Base-by-base conservation (phyloP, 2,113 vertebrate species). In the Oncorhynchus tshawytscha region DNA sequence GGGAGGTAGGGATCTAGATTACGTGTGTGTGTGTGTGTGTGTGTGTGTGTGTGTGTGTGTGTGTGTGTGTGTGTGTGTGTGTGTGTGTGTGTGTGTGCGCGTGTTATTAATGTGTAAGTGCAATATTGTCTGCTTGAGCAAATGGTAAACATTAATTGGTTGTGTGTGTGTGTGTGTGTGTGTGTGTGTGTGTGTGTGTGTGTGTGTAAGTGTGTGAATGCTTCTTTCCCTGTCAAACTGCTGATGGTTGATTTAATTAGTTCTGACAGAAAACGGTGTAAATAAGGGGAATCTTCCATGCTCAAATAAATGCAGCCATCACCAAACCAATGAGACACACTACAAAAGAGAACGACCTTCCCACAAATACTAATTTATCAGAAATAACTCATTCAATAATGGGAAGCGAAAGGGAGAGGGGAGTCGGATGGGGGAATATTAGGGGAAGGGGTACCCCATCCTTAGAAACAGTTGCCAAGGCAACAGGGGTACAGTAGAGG, bases 181-280 rank as follows among this genome's bases (percentile, higher is more conserved):
- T 48, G 29, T 64, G n/a, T 64, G 20, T 39, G 2, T 70, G 48
- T 81, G 54, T 78, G 11, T 76, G 73, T 70, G 59, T 66, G 70
- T 76, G 67, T 54, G 59, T 75, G 57, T 70, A 60, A 8, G 64
- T 64, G 65, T 71, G 65, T 34, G 67, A 31, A 34, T 72, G 51
- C 20, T 6, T 3, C 24, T 72, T 62, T 76, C 71, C 68, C 51
- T 83, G 77, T 84, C 86, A 82, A 75, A 85, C 76, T 27, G 81
- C 83, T 88, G 86, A 90, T 79, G 76, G 71, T 74, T 59, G 34
- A 83, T 83, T 88, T 88, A 73, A 87, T 49, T 84, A 83, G 78
- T 76, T 70, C 78, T 79, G 74, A 86, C 72, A 77, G 25, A 72
- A 54, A 74, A 74, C 59, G 75, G 69, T 18, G 15, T 82, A 75